phyloP scores from a whole-genome alignment of 2,113 vertebrate species.

The Prionailurus bengalensis region DNA sequence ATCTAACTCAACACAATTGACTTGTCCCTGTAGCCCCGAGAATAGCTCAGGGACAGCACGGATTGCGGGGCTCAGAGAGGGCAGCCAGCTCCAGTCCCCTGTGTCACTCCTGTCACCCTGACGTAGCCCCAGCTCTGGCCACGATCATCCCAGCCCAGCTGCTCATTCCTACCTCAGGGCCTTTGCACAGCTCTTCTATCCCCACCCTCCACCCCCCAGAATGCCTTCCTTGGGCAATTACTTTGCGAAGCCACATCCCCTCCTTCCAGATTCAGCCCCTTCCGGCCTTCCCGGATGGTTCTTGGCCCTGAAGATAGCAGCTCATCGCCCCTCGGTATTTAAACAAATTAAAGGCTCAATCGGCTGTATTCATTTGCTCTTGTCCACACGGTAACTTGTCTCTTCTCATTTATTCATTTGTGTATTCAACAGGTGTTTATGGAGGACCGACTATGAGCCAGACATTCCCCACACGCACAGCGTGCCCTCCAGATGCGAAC shows the following conservation, averaged over 20 bases:
- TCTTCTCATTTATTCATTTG: neutral
- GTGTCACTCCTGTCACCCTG: rapidly evolving
- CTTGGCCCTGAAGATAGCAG: neutral
- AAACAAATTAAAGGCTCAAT: rapidly evolving
- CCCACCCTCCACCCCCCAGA: no score
- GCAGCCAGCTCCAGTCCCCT: neutral
- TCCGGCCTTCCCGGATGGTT: neutral
- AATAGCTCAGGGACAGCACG: neutral
- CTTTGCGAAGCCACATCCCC: neutral
- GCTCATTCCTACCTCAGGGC: rapidly evolving
- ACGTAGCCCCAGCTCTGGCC: rapidly evolving
- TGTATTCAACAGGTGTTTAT: neutral
- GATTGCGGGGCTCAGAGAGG: neutral
- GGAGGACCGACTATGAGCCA: neutral
- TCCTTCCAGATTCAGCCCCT: neutral
- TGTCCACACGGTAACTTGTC: neutral
- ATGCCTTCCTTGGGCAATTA: rapidly evolving
- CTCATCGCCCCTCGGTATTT: rapidly evolving
- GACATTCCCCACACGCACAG: rapidly evolving
- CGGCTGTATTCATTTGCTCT: neutral
- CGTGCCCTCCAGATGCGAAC: neutral
- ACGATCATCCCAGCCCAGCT: rapidly evolving
- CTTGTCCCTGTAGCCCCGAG: neutral
- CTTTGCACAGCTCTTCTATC: no score
- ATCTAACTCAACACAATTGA: neutral